Evolutionary conservation across 2,888 invertebrate genomes (phyloP), one percentile per base, ranked within the genome.

Genomic region (Linnaemya tessellans): DNA sequence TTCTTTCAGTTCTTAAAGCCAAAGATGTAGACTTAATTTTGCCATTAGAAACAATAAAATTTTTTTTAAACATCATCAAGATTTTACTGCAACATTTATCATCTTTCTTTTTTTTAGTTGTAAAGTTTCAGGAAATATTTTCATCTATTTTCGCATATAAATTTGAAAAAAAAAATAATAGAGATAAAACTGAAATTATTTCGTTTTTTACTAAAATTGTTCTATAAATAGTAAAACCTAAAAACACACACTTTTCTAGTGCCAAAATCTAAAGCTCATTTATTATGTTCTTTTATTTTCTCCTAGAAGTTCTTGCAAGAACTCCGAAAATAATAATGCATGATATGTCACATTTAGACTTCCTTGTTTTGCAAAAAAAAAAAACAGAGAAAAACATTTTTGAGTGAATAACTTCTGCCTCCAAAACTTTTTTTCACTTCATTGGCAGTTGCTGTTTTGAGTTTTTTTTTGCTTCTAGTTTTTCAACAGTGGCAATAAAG

Each of bases 291-390:
- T n/a, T 22, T 38, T 46, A 46, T 65, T 67, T 65, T 20, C 15
- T 22, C 41, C 15, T 13, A 60, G 46, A 60, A 58, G 71, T 41
- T 62, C 18, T 15, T 73, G 15, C 38, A 65, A 51, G 43, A 20
- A 80, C 41, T 75, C 77, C 56, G 60, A 71, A 83, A 78, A 77
- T 51, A 75, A 80, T 73, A 60, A 80, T 82, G 79, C 85, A 80
- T 75, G 79, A 85, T 75, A 80, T 85, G 85, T 85, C 85, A 82
- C 85, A 82, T 85, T 82, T 82, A 60, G 82, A 85, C 85, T 85
- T 85, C 85, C 85, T 85, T 85, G 85, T 85, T 85, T 79, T 82
- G 80, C 65, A 58, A 62, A 54, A 79, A 18, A 51, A 62, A 54
- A 79, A 18, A 15, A 46, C 13, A 68, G 49, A 68, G 25, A 62